Conservation (phyloP, 1,140 invertebrate species). For the Lethocerus indicus region DNA sequence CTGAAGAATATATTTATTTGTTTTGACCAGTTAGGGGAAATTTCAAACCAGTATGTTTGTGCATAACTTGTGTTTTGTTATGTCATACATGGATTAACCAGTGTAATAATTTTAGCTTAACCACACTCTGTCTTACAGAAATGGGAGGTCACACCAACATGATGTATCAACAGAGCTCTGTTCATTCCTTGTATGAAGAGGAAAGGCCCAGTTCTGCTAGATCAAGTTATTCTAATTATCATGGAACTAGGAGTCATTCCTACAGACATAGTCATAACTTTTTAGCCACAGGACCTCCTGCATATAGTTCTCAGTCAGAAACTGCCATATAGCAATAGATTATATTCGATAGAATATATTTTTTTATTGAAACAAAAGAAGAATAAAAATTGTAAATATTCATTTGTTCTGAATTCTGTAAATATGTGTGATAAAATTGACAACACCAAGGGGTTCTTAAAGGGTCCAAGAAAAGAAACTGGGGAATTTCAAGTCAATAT, state of each 20-base stretch:
- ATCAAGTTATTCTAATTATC: conserved; percentile 80
- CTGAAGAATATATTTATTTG: conserved; percentile 14
- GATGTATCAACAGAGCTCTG: conserved; percentile 52
- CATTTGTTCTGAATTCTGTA: too few relatives aligned
- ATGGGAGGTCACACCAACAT: conserved; percentile 46
- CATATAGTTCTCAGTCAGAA: conserved; percentile 12
- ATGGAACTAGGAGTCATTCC: conserved; percentile 36
- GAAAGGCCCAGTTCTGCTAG: conserved; percentile 37
- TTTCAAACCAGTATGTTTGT: neutral
- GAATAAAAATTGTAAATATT: too few relatives aligned
- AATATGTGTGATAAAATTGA: too few relatives aligned
- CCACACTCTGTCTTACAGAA: neutral
- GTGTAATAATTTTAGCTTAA: neutral
- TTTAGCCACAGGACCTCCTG: conserved; percentile 11
- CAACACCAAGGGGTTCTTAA: too few relatives aligned
- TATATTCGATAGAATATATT: neutral
- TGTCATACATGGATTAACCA: neutral
- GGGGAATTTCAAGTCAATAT: too few relatives aligned
- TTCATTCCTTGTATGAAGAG: conserved; percentile 36
- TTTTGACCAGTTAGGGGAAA: neutral
- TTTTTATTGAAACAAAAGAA: too few relatives aligned
- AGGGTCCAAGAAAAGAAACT: too few relatives aligned
- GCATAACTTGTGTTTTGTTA: neutral
- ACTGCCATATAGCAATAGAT: conserved; percentile 9
- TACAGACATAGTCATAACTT: conserved; percentile 12